Conservation (phyloP, 1,140 invertebrate genomes). For the Phenacoccus solenopsis region DNA sequence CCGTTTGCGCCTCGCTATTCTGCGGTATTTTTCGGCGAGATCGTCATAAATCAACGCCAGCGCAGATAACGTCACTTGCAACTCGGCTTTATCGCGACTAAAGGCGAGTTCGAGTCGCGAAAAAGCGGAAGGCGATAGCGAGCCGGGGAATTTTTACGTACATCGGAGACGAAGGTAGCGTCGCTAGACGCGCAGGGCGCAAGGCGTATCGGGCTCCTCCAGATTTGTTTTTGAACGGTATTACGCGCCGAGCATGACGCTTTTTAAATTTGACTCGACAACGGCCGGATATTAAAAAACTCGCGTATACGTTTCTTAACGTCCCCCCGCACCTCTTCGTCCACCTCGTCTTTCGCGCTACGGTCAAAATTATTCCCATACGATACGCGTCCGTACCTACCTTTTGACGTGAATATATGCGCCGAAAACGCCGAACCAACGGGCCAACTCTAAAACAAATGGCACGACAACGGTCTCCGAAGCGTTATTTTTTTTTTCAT, state of each 20-base stretch:
- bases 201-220: neutral
- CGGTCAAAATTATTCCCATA: too few relatives aligned
- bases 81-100: neutral
- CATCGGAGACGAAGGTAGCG: too few relatives aligned
- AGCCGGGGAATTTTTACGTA: neutral
- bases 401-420: too few relatives aligned
- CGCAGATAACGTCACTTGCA: slow-evolving; percentile 13
- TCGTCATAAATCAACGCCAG: slow-evolving; percentile 14
- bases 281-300: slow-evolving; percentile 16
- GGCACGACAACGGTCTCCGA: too few relatives aligned
- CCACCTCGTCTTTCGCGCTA: too few relatives aligned
- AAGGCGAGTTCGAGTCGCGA: neutral
- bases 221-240: slow-evolving; percentile 1
- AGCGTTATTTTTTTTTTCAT: too few relatives aligned
- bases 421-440: too few relatives aligned
- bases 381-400: too few relatives aligned
- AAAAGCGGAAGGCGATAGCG: slow-evolving; percentile 11
- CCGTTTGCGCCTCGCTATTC: neutral
- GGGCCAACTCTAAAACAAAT: too few relatives aligned
- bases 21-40: neutral
- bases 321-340: too few relatives aligned
- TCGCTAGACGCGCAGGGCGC: too few relatives aligned
- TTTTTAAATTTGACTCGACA: slow-evolving; percentile 9
- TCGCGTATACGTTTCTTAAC: slow-evolving; percentile 8
- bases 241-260: neutral